phyloP scores from a whole-genome alignment of 2,797 vertebrate species.

The Mareca strepera region DNA sequence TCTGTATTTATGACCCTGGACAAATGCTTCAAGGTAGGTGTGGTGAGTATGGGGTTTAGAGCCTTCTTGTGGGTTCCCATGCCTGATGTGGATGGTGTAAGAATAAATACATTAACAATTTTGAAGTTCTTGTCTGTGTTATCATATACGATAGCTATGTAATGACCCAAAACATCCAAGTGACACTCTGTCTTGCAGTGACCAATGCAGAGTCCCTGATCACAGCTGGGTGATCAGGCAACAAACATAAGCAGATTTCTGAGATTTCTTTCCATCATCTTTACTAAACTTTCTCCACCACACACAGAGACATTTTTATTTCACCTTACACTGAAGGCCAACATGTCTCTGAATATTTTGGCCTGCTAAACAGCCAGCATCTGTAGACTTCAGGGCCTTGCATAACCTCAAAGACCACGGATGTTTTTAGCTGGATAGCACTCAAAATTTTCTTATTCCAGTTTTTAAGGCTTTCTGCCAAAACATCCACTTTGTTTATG shows the following conservation, averaged over 20 bases:
- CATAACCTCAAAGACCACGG: slow-evolving; percentile 37
- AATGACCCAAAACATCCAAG: not conserved
- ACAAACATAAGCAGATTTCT: not conserved
- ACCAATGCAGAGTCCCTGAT: not conserved
- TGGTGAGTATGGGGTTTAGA: not conserved
- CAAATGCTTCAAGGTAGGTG: not conserved
- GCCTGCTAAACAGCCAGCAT: slow-evolving; percentile 24
- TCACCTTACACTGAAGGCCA: slow-evolving; percentile 32
- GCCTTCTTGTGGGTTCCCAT: not conserved
- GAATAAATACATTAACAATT: not conserved
- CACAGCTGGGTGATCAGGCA: not conserved
- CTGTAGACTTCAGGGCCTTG: slow-evolving; percentile 44
- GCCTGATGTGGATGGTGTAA: not conserved
- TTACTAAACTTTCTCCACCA: not conserved
- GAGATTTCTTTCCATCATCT: not conserved
- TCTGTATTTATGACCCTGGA: not conserved
- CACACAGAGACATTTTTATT: slow-evolving; percentile 56
- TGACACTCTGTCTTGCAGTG: not conserved
- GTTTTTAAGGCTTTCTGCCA: slow-evolving; percentile 15
- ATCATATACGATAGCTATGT: not conserved
- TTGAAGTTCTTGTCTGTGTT: not conserved
- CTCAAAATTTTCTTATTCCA: slow-evolving; percentile 3
- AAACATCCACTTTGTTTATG: not conserved
- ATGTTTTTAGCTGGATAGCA: slow-evolving; percentile 41
- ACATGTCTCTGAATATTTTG: slow-evolving; percentile 42